A percentile compares a stretch with the other conserved stretches of the same genome.
phyloP scores from a whole-genome alignment of 1,140 invertebrate genomes.

The Dendroctonus ponderosae region DNA sequence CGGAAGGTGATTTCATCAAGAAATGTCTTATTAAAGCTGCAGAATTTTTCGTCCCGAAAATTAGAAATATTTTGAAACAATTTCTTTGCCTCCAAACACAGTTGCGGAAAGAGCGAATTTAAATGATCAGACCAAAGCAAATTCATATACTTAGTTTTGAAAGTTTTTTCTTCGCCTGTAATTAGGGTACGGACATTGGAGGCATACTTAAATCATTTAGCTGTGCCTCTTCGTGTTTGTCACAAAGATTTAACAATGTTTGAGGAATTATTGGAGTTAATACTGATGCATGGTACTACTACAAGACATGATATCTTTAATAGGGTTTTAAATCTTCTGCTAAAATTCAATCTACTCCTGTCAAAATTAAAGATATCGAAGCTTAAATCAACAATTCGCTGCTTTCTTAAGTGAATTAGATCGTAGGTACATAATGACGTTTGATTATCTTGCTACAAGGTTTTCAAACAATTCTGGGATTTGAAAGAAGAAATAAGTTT shows the following conservation, averaged over 20 bases:
- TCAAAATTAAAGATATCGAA: constrained; percentile 12
- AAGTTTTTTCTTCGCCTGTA: neutral
- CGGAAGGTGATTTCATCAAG: no score
- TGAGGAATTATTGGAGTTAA: constrained; percentile 5
- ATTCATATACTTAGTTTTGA: constrained; percentile 2
- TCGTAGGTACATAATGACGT: no score
- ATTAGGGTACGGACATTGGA: constrained; percentile 1
- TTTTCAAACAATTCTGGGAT: no score
- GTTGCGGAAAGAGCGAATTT: constrained; percentile 5
- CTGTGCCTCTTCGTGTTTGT: constrained; percentile 3
- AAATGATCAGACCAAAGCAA: constrained; percentile 1
- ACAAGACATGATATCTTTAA: constrained; percentile 6
- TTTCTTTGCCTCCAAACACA: constrained; percentile 4
- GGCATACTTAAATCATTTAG: constrained; percentile 6
- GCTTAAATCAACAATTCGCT: constrained; percentile 10
- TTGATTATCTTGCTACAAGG: no score
- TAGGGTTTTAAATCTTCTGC: constrained; percentile 4
- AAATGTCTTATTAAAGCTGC: constrained; percentile 3
- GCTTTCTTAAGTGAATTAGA: constrained; percentile 3
- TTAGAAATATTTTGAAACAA: constrained; percentile 3
- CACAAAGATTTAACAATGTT: constrained; percentile 1
- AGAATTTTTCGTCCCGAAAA: neutral
- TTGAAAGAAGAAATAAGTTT: no score
- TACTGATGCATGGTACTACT: constrained; percentile 6
- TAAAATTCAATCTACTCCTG: constrained; percentile 11